Evolutionary conservation across 2,888 invertebrate genomes (phyloP).

Genomic region (Pollenia labialis): DNA sequence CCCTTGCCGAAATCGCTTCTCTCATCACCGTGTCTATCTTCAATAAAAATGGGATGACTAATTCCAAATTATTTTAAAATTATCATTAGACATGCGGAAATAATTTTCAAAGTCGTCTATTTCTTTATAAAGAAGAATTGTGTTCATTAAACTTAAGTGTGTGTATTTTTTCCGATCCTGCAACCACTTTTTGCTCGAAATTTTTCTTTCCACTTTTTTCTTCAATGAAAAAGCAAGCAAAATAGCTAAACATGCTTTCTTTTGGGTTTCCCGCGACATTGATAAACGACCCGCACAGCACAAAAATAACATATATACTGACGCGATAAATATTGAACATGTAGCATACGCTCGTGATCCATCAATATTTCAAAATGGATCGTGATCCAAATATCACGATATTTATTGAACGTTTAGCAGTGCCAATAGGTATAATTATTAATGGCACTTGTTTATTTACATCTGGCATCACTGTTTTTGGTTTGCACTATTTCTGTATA

Average conservation of each 20-base stretch:
- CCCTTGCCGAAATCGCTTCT: slow-evolving; percentile 46
- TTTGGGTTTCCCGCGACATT: too few relatives aligned
- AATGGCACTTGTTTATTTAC: background rate
- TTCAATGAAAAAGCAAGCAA: too few relatives aligned
- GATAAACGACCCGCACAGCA: too few relatives aligned
- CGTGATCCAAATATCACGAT: too few relatives aligned
- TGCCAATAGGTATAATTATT: background rate
- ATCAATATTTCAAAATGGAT: too few relatives aligned
- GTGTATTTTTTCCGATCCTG: slow-evolving; percentile 50
- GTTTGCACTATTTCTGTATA: background rate
- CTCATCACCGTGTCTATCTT: slow-evolving; percentile 44
- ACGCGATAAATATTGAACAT: too few relatives aligned
- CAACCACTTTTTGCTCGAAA: slow-evolving; percentile 44
- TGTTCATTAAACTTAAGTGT: slow-evolving; percentile 38
- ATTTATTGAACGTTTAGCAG: too few relatives aligned
- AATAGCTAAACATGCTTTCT: too few relatives aligned
- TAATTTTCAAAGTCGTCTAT: slow-evolving; percentile 53
- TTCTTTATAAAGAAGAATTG: slow-evolving; percentile 52
- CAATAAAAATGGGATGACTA: slow-evolving; percentile 48
- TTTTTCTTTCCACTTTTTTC: too few relatives aligned
- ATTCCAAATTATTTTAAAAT: slow-evolving; percentile 37
- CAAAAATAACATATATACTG: too few relatives aligned
- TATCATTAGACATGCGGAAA: slow-evolving; percentile 43
- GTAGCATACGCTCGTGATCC: too few relatives aligned
- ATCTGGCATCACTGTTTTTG: slow-evolving; percentile 13